Evolutionary conservation across 2,797 vertebrate genomes (phyloP), one percentile per base, ranked within the genome.

Genomic region (Halcyon badia): DNA sequence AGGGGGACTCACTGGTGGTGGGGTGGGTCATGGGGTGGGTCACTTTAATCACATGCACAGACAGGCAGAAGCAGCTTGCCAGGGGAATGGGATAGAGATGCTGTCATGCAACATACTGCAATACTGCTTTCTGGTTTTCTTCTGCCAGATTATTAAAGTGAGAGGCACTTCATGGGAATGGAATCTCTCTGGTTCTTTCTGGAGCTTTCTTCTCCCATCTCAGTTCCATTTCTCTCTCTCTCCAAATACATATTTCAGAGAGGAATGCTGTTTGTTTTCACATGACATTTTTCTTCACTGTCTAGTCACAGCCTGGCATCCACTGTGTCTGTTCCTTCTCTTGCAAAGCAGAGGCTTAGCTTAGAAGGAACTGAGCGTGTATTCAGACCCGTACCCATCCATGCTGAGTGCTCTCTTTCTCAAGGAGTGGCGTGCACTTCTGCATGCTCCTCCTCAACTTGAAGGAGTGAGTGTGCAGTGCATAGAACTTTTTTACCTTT

Each of bases 391-490:
- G 18, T 48, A 37, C 25, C n/a, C 49, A 44, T 44, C 52, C 0
- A 0, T 62, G 22, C 41, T 1, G 20, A 60, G 25, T 25, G 19
- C 26, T 37, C 7, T 39, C 19, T 68, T 60, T 58, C 30, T 91
- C 1, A 0, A 49, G 44, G 30, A 58, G 41, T 10, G 13, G 11
- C 7, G 14, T 46, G 56, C 5, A 2, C 56, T 57, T 66, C 22
- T 30, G 20, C 0, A 0, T 41, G 39, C 56, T 80, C 18, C n/a
- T 73, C 26, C 46, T 52, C 69, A 35, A 3, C 41, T 48, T 64
- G 35, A 46, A 72, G 58, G 13, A 37, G 13, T 17, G 14, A 70
- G 14, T 1, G 0, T 37, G 17, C 7, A 30, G 13, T 0, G 16
- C 39, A 54, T n/a, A 39, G 33, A 11, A 31, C 25, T 39, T 52